Base-by-base conservation (phyloP, 2,888 invertebrate species). In the Ophion costatus region DNA sequence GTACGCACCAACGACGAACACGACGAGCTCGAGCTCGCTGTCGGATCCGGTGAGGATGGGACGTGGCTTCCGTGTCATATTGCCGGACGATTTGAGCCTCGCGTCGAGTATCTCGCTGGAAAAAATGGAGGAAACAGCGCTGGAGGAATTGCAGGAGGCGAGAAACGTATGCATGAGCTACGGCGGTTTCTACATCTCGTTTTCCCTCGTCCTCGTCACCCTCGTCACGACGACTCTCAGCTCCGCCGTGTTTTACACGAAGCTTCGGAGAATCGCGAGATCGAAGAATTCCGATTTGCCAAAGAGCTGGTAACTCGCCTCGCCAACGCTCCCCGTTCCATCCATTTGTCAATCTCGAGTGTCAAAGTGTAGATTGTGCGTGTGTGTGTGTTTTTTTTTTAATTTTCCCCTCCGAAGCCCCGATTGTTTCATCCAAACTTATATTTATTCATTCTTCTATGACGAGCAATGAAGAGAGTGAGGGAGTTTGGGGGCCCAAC, bases 1-100 rank as follows among this genome's bases (percentile, higher is more conserved):
- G 7, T 86, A 89, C 17, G 79, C 86, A n/a, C 80, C 90, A 51
- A 51, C 17, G n/a, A 45, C 88, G 2, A 92, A 91, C 64, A 87
- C 84, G 17, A 51, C 51, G 45, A 88, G 86, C 14, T 95, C 95
- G 85, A 94, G 94, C 51, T 95, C 95, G 1, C 89, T 94, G 14
- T 95, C 95, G 24, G 96, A 96, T 57, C 95, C 96, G 0, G 95
- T 96, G 0, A 95, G 95, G 33, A 95, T 97, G 88, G 95, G 95
- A 22, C 96, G 96, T 90, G 95, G 95, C 67, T 94, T 97, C 80
- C 95, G 95, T 86, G 96, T 97, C 2, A 95, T 97, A 38, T 94
- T 96, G 88, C 96, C 96, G 1, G 96, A 97, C 89, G 97, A 97
- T 88, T 93, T 97, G 73, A 94, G 94, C 82, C 85, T 90, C 29